Evolutionary conservation across 1,140 invertebrate species (phyloP).

Genomic region (Branchinecta lindahli): DNA sequence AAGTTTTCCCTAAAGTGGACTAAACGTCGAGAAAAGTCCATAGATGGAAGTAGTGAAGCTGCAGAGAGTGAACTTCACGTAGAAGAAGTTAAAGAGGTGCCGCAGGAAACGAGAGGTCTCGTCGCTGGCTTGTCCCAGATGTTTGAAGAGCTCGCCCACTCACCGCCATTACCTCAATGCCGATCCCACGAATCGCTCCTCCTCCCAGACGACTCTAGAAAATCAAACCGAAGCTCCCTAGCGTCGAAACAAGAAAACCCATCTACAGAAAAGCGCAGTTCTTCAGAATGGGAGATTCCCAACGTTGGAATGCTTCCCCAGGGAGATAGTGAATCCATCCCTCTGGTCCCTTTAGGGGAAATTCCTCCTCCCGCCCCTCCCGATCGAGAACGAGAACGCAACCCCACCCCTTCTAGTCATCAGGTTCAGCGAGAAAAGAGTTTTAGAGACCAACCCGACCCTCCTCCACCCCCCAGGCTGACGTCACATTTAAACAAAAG

Average conservation of each 20-base stretch:
- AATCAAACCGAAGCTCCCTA: neutral
- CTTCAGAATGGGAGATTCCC: neutral
- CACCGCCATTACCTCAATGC: neutral
- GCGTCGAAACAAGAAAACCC: neutral
- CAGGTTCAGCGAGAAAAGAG: neutral
- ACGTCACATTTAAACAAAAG: neutral
- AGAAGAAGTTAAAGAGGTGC: conserved; percentile 10
- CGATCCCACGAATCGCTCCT: neutral
- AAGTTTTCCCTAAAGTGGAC: conserved; percentile 4
- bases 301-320: neutral
- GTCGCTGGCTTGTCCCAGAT: conserved; percentile 20
- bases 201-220: conserved; percentile 24
- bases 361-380: conserved; percentile 19
- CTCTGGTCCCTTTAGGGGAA: neutral
- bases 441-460: neutral
- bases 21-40: neutral
- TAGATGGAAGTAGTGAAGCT: neutral
- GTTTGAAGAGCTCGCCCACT: conserved; percentile 20
- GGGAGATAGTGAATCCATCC: neutral
- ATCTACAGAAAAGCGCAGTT: neutral
- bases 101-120: neutral
- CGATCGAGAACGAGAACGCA: neutral
- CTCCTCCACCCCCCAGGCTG: conserved; percentile 16
- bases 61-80: neutral
- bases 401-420: neutral